Conservation (phyloP, 2,888 invertebrate genomes). For the Epinotia demarniana region DNA sequence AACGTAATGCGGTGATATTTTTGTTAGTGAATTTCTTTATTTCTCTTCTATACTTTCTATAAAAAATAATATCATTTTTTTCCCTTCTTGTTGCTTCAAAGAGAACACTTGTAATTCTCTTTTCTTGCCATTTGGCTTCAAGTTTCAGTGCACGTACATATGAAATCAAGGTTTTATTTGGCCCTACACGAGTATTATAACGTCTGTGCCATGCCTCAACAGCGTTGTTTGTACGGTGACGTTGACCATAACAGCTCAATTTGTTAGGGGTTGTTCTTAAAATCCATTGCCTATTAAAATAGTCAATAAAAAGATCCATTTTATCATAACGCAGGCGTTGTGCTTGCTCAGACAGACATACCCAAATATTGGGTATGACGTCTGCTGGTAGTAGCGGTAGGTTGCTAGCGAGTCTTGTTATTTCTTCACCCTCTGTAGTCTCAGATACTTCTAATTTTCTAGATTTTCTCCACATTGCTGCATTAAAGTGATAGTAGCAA, state of each 20-base stretch:
- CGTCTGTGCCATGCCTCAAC: slow-evolving; percentile 19
- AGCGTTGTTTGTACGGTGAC: slow-evolving; percentile 9
- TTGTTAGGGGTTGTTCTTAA: slow-evolving; percentile 8
- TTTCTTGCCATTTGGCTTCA: slow-evolving; percentile 7
- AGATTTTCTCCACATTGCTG: slow-evolving; percentile 6
- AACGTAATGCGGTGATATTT: slow-evolving; percentile 4
- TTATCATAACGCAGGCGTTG: slow-evolving; percentile 7
- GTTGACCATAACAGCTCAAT: not conserved
- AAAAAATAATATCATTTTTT: slow-evolving; percentile 14
- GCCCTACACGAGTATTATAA: slow-evolving; percentile 8
- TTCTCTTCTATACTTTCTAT: slow-evolving; percentile 12
- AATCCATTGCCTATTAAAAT: slow-evolving; percentile 15
- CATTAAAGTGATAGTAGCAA: slow-evolving; percentile 11
- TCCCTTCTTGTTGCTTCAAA: slow-evolving; percentile 13
- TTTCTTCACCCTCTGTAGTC: slow-evolving; percentile 15
- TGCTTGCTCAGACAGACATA: slow-evolving; percentile 7
- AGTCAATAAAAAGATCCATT: slow-evolving; percentile 6
- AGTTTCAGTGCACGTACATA: slow-evolving; percentile 3
- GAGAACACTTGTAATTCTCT: slow-evolving; percentile 11
- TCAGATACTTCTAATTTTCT: not conserved
- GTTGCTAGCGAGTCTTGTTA: slow-evolving; percentile 17
- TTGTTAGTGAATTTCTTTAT: slow-evolving; percentile 4
- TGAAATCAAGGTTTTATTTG: slow-evolving; percentile 16
- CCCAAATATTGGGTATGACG: slow-evolving; percentile 15
- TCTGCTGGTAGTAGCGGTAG: slow-evolving; percentile 17